Evolutionary conservation across 2,888 invertebrate species (phyloP).

Genomic region (Drosophila sordidula): DNA sequence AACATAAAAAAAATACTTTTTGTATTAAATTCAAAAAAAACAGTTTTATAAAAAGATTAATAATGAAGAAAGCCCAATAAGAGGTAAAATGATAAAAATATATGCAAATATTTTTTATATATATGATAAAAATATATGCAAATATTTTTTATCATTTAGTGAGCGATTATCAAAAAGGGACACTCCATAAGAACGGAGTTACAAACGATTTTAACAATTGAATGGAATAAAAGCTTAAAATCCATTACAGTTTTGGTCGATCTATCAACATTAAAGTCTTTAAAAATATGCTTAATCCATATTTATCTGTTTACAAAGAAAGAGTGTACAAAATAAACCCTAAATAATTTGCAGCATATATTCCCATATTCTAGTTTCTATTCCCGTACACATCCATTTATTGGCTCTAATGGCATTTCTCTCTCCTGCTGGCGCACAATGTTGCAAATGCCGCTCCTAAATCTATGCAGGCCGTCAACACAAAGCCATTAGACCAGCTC

Average conservation of each 20-base stretch:
- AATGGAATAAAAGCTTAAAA: no score
- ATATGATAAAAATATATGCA: no score
- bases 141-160: no score
- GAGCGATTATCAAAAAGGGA: no score
- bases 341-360: conserved; percentile 7
- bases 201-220: no score
- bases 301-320: not conserved
- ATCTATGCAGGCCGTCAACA: conserved; percentile 72
- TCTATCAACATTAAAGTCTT: not conserved
- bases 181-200: no score
- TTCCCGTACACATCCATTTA: conserved; percentile 21
- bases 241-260: not conserved
- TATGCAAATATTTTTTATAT: no score
- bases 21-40: not conserved
- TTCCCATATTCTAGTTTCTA: not conserved
- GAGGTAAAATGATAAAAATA: no score
- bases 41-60: no score
- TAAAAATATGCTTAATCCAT: not conserved
- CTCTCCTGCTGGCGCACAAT: conserved; percentile 38
- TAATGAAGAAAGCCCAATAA: no score
- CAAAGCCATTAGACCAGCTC: conserved; percentile 61
- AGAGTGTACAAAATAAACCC: not conserved
- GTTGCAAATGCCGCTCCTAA: conserved; percentile 55
- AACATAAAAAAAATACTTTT: not conserved
- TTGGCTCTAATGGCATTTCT: conserved; percentile 47